Evolutionary conservation across 2,797 vertebrate species (phyloP).

Genomic region (Megalops cyprinoides): DNA sequence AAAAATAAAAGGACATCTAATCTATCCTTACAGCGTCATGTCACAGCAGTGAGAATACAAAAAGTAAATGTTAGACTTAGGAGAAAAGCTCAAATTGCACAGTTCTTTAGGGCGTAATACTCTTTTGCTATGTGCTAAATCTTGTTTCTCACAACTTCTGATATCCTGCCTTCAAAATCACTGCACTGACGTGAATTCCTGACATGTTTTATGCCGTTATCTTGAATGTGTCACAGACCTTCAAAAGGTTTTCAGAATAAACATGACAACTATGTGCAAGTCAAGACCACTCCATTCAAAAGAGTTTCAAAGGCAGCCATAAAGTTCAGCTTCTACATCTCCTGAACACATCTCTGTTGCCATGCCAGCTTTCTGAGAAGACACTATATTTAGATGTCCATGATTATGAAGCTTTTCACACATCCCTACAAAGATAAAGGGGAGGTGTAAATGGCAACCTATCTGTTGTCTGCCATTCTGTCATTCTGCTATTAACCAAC

Average conservation of each 20-base stretch:
- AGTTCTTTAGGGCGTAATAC: neutral
- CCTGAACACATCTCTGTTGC: constrained; percentile 54
- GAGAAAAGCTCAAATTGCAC: neutral
- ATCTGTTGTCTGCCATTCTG: constrained; percentile 22
- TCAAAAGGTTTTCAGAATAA: constrained; percentile 24
- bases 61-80: neutral
- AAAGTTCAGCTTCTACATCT: constrained; percentile 59
- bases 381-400: constrained; percentile 50
- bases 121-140: constrained; percentile 19
- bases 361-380: constrained; percentile 49
- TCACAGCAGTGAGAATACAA: neutral
- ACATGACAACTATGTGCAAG: constrained; percentile 37
- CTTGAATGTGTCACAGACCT: neutral
- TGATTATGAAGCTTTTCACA: constrained; percentile 53
- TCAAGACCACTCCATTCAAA: constrained; percentile 51
- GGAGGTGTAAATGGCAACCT: constrained; percentile 35
- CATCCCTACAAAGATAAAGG: constrained; percentile 43
- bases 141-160: neutral
- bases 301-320: constrained; percentile 52
- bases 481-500: constrained; percentile 4
- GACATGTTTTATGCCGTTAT: neutral
- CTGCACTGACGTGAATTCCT: neutral
- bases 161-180: constrained; percentile 1
- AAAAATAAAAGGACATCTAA: constrained; percentile 11
- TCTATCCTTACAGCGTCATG: neutral